These are phyloP conservation scores for Sorex araneus DNA, from an alignment of 2,113 vertebrate genomes.

Conservation along the genomic window DNA sequence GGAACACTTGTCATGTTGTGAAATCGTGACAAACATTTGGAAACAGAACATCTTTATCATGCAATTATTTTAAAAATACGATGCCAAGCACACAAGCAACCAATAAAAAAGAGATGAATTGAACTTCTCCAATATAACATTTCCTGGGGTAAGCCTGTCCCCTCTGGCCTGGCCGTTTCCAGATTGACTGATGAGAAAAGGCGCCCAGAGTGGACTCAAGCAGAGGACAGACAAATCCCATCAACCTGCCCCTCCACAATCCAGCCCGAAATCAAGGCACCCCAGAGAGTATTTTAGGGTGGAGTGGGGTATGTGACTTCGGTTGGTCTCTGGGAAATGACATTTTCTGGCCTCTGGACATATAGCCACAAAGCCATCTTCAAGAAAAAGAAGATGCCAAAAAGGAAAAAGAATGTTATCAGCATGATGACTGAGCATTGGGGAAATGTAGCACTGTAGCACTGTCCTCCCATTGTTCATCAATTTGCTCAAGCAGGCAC, in stretches of 20 bases:
- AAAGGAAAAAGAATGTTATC: not conserved
- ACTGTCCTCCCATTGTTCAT: no score
- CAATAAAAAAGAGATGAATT: not conserved
- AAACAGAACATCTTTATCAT: not conserved
- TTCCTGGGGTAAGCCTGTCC: not conserved
- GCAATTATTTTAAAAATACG: not conserved
- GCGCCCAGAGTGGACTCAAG: not conserved
- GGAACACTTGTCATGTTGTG: not conserved
- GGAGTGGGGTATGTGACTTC: not conserved
- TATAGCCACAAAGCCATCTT: conserved; percentile 13
- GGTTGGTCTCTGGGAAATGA: not conserved
- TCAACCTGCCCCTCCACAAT: not conserved
- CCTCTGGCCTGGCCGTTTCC: not conserved
- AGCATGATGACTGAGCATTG: not conserved
- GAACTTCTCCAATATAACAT: not conserved
- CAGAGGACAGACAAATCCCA: not conserved
- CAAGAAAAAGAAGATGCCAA: not conserved
- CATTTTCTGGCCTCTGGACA: not conserved
- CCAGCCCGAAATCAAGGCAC: not conserved
- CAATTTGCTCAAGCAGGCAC: no score
- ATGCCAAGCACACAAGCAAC: not conserved
- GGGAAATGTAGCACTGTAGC: no score
- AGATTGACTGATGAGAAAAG: not conserved
- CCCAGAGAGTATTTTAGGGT: not conserved
- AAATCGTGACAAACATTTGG: not conserved